Conservation (phyloP, 2,888 invertebrate genomes). For the Drosophila flavopinicola region DNA sequence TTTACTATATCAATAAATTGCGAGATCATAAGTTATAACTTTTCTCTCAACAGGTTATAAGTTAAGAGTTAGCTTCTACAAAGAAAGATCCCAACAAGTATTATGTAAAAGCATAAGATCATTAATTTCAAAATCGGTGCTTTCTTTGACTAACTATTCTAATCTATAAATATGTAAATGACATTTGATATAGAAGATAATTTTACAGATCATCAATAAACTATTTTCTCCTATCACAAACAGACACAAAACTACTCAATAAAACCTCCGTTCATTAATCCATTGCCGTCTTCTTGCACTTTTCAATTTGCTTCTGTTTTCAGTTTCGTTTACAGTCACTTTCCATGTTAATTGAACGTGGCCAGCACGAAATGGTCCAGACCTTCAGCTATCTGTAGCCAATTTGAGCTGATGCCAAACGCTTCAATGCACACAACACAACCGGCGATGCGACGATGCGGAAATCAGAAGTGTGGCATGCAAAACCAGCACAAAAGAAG, state of each 20-base stretch:
- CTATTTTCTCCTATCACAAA: background rate
- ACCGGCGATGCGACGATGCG: conserved; percentile 55
- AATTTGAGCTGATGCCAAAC: conserved; percentile 19
- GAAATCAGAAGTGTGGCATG: conserved; percentile 68
- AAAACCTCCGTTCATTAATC: background rate
- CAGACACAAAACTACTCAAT: background rate
- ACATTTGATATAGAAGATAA: background rate
- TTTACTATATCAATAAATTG: too few species aligned
- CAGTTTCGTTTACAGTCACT: conserved; percentile 58
- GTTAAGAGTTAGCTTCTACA: too few species aligned
- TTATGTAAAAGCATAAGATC: too few species aligned
- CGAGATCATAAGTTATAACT: too few species aligned
- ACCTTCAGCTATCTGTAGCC: conserved; percentile 12
- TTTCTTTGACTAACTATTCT: background rate
- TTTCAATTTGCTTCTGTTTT: conserved; percentile 27
- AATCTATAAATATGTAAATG: background rate
- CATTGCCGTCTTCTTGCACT: background rate
- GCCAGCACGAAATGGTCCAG: conserved; percentile 39
- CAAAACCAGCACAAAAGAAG: conserved; percentile 21
- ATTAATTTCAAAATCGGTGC: background rate
- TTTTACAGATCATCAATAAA: background rate
- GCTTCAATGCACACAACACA: conserved; percentile 44
- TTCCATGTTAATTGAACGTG: conserved; percentile 61
- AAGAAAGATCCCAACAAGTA: too few species aligned
- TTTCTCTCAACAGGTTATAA: too few species aligned